A percentile compares a stretch with the other conserved stretches of the same genome.
phyloP scores from a whole-genome alignment of 2,113 vertebrate genomes.

The Thomomys bottae region DNA sequence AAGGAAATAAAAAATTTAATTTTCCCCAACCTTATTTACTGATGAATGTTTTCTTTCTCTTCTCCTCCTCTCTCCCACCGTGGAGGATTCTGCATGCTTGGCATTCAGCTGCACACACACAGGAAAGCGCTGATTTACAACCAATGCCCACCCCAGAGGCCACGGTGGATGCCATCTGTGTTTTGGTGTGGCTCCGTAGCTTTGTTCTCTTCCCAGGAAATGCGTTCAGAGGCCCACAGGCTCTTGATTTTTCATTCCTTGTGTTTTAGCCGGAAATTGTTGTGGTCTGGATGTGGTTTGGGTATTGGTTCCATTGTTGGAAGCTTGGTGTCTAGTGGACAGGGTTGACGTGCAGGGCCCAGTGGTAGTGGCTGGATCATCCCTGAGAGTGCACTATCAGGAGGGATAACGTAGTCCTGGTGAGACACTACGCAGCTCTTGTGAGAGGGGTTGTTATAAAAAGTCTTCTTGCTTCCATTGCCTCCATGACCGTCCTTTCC shows the following conservation, averaged over 20 bases:
- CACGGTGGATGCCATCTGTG: neutral
- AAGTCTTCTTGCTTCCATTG: neutral
- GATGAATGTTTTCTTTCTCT: neutral
- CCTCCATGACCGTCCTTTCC: neutral
- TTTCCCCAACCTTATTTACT: constrained; percentile 1
- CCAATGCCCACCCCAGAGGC: neutral
- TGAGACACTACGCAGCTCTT: neutral
- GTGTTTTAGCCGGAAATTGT: neutral
- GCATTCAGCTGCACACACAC: neutral
- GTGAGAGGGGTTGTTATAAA: neutral
- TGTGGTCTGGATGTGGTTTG: neutral
- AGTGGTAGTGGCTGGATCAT: neutral
- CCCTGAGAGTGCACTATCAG: neutral
- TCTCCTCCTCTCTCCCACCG: neutral
- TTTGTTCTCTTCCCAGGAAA: constrained; percentile 7
- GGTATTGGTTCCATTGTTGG: neutral
- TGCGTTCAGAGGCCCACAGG: neutral
- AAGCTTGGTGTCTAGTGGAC: neutral
- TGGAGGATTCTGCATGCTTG: constrained; percentile 12
- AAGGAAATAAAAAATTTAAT: neutral
- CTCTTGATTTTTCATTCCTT: neutral
- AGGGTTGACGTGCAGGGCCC: neutral
- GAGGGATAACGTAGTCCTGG: neutral
- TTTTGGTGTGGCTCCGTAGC: neutral
- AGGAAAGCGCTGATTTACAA: neutral